Base-by-base conservation (phyloP, 2,888 invertebrate genomes). In the Tetanocera ferruginea region DNA sequence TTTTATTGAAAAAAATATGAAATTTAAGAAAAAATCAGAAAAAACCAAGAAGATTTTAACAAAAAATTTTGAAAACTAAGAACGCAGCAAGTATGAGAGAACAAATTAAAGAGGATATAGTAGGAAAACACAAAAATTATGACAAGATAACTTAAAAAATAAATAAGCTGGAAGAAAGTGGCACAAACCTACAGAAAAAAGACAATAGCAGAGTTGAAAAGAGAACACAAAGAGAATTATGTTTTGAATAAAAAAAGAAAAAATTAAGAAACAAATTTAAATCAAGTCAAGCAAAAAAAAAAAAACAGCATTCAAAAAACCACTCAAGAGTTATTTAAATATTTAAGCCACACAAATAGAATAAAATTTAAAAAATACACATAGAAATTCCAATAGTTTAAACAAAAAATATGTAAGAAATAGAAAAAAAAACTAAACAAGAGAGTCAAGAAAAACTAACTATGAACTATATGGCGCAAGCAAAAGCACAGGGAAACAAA, bases 171-270 rank as follows among this genome's bases (percentile, higher is more conserved):
- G 19, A 5, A 66, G 19, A 55, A 51, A 49, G 17, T 49, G 69
- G 51, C 69, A 69, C 69, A 34, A 69, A 69, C 69, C 51, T 51
- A 69, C 25, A 69, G 69, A 69, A 69, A 51, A n/a, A 69, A 69
- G 69, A 69, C 69, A 69, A 69, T 69, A 69, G 69, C 17, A 69
- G 49, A 69, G 69, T 69, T 51, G 69, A 69, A 51, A 43, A 69
- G 51, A 25, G 69, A 67, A 67, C 67, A 57, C 9, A 57, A 57
- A 57, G 9, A 57, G 23, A 19, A 5, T 25, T 25, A 57, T 55
- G 23, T n/a, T n/a, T n/a, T n/a, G n/a, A n/a, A n/a, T 23, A 57
- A 11, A 23, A 57, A 57, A 57, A 8, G 3, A 55, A n/a, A n/a
- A 52, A 14, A 11, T 11, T n/a, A 57, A 25, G 23, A 23, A 5